Evolutionary conservation across 2,888 invertebrate genomes (phyloP), one percentile per base, ranked within the genome.

Genomic region (Melanostoma scalare): DNA sequence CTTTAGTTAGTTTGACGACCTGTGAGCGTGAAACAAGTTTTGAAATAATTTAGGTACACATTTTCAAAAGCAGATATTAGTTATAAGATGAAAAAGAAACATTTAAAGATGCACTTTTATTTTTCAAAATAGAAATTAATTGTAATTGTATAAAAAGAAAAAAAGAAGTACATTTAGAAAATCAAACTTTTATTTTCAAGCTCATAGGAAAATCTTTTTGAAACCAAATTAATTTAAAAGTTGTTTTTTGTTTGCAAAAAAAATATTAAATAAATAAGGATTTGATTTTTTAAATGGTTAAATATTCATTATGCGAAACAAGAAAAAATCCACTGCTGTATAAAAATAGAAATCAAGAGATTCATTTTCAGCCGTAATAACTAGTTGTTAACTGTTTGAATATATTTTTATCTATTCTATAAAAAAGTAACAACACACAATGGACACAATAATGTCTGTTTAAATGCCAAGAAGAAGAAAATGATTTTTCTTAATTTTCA

Each of bases 311-410:
- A 65, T 60, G 71, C 68, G 58, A 52, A 60, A 56, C 40, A 69
- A 31, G 42, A 44, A 35, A 35, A 55, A 75, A 75, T 44, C 42
- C 36, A 52, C 20, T 20, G 20, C 20, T 6, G 31, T 81, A 53
- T 60, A 81, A 53, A 77, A 75, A 67, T 65, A 46, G n/a, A 33
- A 68, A 40, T 20, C 35, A 33, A 35, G 6, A 55, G 30, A 72
- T 73, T 72, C 50, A 65, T 74, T 20, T 20, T 73, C 46, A 69
- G 53, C 68, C 63, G 38, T 50, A 44, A 42, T 50, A 61, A 55
- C 40, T 78, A 77, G 78, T 68, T 69, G 73, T 67, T 73, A 68
- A 78, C 69, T 73, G 63, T 78, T 77, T 52, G 50, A 73, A 67
- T 73, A 63, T 73, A 60, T 81, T 73, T 82, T 68, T 68, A 68